phyloP scores from a whole-genome alignment of 1,140 invertebrate genomes.

The Drepana arcuata region DNA sequence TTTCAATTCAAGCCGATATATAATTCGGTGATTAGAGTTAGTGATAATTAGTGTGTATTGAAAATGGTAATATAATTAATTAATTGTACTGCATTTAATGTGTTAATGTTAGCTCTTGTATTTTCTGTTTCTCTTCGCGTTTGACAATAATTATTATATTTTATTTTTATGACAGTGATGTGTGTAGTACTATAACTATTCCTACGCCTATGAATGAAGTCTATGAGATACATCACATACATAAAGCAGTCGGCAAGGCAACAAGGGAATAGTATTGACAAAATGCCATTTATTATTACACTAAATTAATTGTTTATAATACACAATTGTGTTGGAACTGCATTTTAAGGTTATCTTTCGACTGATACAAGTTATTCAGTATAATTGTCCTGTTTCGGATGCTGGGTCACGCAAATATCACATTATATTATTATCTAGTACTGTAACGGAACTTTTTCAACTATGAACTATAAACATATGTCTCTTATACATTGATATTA shows the following conservation, averaged over 20 bases:
- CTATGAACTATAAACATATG: not conserved
- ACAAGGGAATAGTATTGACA: not conserved
- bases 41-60: too few species aligned
- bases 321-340: not conserved
- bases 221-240: not conserved
- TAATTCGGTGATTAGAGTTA: conserved; percentile 18
- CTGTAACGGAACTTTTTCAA: not conserved
- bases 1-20: conserved; percentile 28
- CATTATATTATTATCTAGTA: too few species aligned
- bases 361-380: not conserved
- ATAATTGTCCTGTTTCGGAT: not conserved
- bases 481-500: not conserved
- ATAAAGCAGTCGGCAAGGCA: not conserved
- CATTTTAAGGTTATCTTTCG: not conserved
- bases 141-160: conserved; percentile 26
- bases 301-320: not conserved
- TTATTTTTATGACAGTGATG: conserved; percentile 6
- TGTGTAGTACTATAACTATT: not conserved
- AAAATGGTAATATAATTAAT: conserved; percentile 29
- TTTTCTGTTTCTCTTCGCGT: too few species aligned
- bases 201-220: not conserved
- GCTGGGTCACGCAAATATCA: too few species aligned
- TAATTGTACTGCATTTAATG: conserved; percentile 55
- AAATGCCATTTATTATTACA: not conserved
- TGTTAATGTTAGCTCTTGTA: conserved; percentile 34